These are phyloP conservation scores for Anoncus sp. DNA, from an alignment of 2,888 invertebrate genomes.

Conservation along the genomic window DNA sequence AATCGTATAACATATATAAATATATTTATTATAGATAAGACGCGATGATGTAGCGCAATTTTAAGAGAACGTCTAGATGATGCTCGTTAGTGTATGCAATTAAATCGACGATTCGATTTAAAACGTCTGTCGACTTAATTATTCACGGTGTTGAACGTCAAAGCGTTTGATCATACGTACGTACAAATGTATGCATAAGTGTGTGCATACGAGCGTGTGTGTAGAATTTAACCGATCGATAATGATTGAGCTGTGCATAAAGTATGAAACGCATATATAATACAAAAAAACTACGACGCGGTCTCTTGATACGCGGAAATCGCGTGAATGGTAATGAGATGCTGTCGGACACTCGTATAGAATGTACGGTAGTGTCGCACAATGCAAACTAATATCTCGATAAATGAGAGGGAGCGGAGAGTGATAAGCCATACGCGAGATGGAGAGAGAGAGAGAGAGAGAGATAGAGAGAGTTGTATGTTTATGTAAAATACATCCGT, in stretches of 20 bases:
- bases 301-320: conserved; percentile 44
- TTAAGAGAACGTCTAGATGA: neutral
- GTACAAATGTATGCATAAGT: neutral
- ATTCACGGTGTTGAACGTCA: neutral
- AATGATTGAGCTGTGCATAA: conserved; percentile 38
- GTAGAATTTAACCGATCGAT: conserved; percentile 23
- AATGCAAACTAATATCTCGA: conserved; percentile 46
- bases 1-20: too few species aligned
- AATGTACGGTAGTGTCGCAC: conserved; percentile 27
- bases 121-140: neutral
- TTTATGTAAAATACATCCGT: conserved; percentile 32
- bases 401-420: conserved; percentile 9
- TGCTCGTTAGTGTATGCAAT: conserved; percentile 3
- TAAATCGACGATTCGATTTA: neutral
- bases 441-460: conserved; percentile 18
- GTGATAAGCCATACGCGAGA: neutral
- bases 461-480: conserved; percentile 14
- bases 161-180: neutral
- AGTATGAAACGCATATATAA: conserved; percentile 1
- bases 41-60: neutral
- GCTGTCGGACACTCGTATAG: conserved; percentile 20
- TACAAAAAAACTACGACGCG: conserved; percentile 18
- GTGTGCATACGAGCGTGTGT: neutral
- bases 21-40: too few species aligned
- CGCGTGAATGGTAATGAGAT: conserved; percentile 52